phyloP scores from a whole-genome alignment of 1,140 invertebrate species.

The Drosophila pachea region DNA sequence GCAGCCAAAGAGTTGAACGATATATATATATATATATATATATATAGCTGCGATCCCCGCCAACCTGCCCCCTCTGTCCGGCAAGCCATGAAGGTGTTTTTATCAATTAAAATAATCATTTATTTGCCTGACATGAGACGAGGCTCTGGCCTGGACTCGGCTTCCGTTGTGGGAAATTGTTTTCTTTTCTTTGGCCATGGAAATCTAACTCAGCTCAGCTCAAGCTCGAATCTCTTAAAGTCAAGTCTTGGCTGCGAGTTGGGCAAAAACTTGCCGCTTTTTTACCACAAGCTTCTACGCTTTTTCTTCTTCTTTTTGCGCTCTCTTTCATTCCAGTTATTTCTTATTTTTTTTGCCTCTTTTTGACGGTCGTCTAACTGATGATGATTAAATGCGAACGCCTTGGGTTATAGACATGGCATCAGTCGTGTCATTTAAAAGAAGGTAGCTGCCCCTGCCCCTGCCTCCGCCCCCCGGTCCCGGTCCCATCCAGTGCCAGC shows the following conservation, averaged over 20 bases:
- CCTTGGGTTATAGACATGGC: constrained; percentile 77
- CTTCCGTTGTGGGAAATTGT: constrained; percentile 12
- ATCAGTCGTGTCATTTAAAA: constrained; percentile 78
- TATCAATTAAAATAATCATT: constrained; percentile 75
- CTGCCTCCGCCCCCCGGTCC: neutral
- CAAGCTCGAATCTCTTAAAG: constrained; percentile 15
- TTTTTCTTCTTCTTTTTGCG: constrained; percentile 39
- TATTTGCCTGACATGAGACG: constrained; percentile 63
- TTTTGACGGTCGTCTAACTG: constrained; percentile 68
- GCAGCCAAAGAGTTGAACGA: constrained; percentile 31
- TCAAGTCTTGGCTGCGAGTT: constrained; percentile 14
- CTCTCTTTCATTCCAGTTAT: constrained; percentile 52
- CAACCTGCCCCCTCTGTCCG: constrained; percentile 1
- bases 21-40: too few species aligned
- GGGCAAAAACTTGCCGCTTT: constrained; percentile 29
- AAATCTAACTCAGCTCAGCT: constrained; percentile 18
- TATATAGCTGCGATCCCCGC: too few species aligned
- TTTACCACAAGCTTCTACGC: constrained; percentile 27
- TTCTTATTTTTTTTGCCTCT: constrained; percentile 59
- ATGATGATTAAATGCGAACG: constrained; percentile 76
- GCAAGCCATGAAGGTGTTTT: constrained; percentile 67
- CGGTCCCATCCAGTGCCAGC: constrained; percentile 1
- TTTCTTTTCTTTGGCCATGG: too few species aligned
- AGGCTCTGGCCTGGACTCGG: neutral
- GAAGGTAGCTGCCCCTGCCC: constrained; percentile 62